Conservation (phyloP, 2,113 vertebrate genomes). For the Alces alces region DNA sequence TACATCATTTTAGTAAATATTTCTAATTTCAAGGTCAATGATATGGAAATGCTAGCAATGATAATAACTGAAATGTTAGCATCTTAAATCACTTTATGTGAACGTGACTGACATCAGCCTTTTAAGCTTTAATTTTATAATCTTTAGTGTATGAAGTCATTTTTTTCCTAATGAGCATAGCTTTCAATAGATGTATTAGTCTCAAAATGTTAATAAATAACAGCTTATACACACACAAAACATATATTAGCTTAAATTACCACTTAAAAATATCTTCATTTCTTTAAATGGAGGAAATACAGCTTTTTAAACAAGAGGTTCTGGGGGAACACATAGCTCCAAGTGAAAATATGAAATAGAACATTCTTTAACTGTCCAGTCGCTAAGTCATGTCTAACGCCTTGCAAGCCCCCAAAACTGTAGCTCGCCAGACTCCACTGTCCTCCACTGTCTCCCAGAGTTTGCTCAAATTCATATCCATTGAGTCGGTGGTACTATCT, state of each 20-base stretch:
- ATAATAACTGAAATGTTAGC: neutral
- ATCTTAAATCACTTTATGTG: neutral
- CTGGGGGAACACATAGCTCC: neutral
- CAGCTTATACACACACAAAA: neutral
- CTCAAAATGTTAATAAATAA: neutral
- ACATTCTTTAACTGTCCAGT: neutral
- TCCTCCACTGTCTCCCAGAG: neutral
- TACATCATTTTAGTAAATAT: neutral
- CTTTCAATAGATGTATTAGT: neutral
- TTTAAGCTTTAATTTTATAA: neutral
- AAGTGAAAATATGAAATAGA: neutral
- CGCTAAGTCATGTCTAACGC: fast-evolving
- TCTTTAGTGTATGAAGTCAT: neutral
- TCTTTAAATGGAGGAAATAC: neutral
- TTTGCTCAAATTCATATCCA: neutral
- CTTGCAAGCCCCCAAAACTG: neutral
- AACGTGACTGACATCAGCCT: neutral
- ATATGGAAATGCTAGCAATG: neutral
- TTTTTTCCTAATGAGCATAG: neutral
- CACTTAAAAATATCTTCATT: neutral
- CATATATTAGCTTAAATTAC: neutral
- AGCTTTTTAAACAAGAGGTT: neutral
- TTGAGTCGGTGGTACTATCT: neutral
- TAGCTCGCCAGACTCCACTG: neutral
- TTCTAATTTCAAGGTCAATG: neutral